Base-by-base conservation (phyloP, 2,888 invertebrate genomes). In the Platycheirus albimanus region DNA sequence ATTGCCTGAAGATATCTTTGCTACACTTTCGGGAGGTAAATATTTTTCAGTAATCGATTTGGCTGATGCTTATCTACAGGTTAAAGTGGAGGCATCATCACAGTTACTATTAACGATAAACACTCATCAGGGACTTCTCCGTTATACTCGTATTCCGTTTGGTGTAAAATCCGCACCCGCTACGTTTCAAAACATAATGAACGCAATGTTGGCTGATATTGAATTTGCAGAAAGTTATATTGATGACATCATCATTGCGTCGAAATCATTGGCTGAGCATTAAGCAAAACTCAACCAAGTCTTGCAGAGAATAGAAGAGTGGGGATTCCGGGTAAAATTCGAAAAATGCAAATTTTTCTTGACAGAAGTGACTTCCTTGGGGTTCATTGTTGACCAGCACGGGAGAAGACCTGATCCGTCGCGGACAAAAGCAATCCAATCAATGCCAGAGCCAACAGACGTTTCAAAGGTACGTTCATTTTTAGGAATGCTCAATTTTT, bases 121-220 rank as follows among this genome's bases (percentile, higher is more conserved):
- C n/a, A n/a, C n/a, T n/a, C 2, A 63, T n/a, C n/a, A n/a, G n/a
- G n/a, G 69, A 15, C 3, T 24, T 24, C 24, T 6, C 24, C 49
- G 51, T 33, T 85, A 69, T 11, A 74, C 85, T 49, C 56, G 85
- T 7, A 28, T 86, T 11, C 45, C 78, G 15, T 83, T 80, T n/a
- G 84, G 85, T 20, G 70, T 85, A 33, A 86, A 86, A 81, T 76
- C 83, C 85, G n/a, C n/a, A n/a, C n/a, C n/a, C n/a, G n/a, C n/a
- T n/a, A n/a, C n/a, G n/a, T n/a, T n/a, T n/a, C n/a, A 69, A 79
- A 85, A 36, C n/a, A 79, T 84, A 2, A 84, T 85, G 77, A 75
- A 84, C 30, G 56, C 67, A 3, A 85, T 85, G 80, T 38, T 86
- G 30, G 76, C 77, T 2, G 84, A n/a, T n/a, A n/a, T n/a, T n/a